These are phyloP conservation scores for Acanthacorydalis orientalis DNA, from an alignment of 2,888 invertebrate species.

Conservation along the genomic window DNA sequence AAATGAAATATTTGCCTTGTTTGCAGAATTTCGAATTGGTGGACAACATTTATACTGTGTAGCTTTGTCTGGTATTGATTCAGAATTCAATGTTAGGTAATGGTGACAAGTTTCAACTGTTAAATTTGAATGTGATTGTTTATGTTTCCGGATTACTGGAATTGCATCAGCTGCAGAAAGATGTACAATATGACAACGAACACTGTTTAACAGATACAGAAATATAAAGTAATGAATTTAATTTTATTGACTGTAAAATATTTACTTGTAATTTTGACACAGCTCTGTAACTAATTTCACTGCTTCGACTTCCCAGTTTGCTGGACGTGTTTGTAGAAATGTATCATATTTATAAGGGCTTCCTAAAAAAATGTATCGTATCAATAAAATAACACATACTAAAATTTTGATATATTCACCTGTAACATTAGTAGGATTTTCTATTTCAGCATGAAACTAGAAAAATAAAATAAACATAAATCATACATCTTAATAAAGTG, in stretches of 20 bases:
- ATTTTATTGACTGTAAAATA: constrained; percentile 2
- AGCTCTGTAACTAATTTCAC: constrained; percentile 39
- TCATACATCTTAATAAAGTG: not conserved
- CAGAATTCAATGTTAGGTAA: constrained; percentile 45
- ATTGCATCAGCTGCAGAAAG: constrained; percentile 44
- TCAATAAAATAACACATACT: not conserved
- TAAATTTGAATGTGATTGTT: constrained; percentile 34
- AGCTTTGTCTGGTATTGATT: constrained; percentile 40
- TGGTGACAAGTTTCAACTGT: constrained; percentile 62
- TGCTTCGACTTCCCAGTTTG: constrained; percentile 49
- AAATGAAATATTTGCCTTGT: constrained; percentile 29
- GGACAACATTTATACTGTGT: constrained; percentile 60
- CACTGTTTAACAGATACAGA: constrained; percentile 21
- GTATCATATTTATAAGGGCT: constrained; percentile 43
- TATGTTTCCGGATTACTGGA: constrained; percentile 35
- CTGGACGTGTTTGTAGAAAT: constrained; percentile 44
- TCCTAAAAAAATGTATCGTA: constrained; percentile 11
- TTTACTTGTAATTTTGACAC: constrained; percentile 36
- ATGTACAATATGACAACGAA: constrained; percentile 50
- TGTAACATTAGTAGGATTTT: constrained; percentile 20
- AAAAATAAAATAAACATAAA: constrained; percentile 9
- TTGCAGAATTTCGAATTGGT: constrained; percentile 43
- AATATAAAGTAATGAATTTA: not conserved
- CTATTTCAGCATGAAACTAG: constrained; percentile 56
- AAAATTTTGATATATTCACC: not conserved